Conservation (phyloP, 2,888 invertebrate species). For the Apodemia mormo region DNA sequence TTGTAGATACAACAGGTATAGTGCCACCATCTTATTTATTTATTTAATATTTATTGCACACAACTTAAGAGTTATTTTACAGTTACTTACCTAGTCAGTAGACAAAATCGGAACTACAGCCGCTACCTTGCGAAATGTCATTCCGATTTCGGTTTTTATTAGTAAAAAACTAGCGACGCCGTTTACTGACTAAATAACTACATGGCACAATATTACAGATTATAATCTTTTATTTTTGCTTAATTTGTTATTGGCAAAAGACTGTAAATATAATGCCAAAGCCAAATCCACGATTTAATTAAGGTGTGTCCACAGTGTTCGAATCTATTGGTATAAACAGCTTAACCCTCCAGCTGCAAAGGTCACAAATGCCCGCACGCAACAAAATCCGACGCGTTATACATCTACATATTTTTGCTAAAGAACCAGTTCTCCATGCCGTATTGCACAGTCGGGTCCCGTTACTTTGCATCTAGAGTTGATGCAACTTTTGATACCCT, state of each 20-base stretch:
- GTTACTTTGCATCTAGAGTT: conserved; percentile 60
- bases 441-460: conserved; percentile 68
- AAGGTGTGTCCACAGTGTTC: conserved; percentile 35
- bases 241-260: neutral
- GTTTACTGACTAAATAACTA: too few species aligned
- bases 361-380: conserved; percentile 67
- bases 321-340: conserved; percentile 48
- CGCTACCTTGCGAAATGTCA: too few species aligned
- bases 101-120: too few species aligned
- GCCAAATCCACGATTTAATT: conserved; percentile 37
- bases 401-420: conserved; percentile 59
- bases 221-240: neutral
- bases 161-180: too few species aligned
- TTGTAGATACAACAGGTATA: too few species aligned
- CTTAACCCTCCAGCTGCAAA: conserved; percentile 55
- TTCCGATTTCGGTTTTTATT: too few species aligned
- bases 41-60: too few species aligned
- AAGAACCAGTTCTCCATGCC: conserved; percentile 63
- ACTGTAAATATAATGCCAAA: conserved; percentile 3
- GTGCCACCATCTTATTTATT: too few species aligned
- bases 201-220: neutral
- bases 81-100: too few species aligned
- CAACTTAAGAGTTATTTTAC: too few species aligned
- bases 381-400: conserved; percentile 50
- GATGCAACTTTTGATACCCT: conserved; percentile 75